phyloP scores from a whole-genome alignment of 2,797 vertebrate species.

The Tragopan temminckii region DNA sequence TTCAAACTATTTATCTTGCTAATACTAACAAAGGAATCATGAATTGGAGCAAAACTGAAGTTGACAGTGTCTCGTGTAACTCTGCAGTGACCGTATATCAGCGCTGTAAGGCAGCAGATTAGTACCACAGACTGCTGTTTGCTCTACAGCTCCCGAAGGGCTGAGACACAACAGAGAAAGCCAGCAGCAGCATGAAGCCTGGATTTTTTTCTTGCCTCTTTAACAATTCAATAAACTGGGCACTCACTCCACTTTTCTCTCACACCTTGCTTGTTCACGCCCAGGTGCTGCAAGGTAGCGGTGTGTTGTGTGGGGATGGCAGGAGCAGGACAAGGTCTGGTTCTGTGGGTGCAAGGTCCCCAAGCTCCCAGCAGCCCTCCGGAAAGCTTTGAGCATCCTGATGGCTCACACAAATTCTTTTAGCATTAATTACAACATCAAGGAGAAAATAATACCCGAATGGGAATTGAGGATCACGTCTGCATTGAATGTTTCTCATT shows the following conservation, averaged over 20 bases:
- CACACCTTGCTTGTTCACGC: not conserved
- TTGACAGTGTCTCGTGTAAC: slow-evolving; percentile 56
- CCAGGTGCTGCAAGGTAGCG: not conserved
- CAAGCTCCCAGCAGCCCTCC: slow-evolving; percentile 21
- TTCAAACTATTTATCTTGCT: slow-evolving; percentile 65
- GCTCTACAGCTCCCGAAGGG: slow-evolving; percentile 11
- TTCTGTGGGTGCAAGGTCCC: not conserved
- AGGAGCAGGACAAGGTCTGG: not conserved
- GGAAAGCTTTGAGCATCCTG: slow-evolving; percentile 50
- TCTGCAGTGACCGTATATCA: slow-evolving; percentile 27
- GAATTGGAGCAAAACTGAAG: slow-evolving; percentile 60
- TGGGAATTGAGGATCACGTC: slow-evolving; percentile 41
- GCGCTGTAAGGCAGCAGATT: slow-evolving; percentile 60
- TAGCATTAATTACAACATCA: slow-evolving; percentile 72
- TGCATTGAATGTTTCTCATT: slow-evolving; percentile 39
- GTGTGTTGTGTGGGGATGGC: not conserved
- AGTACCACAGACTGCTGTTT: slow-evolving; percentile 49
- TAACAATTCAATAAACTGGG: not conserved
- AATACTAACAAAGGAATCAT: slow-evolving; percentile 44
- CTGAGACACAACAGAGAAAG: not conserved
- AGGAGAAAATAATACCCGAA: slow-evolving; percentile 57
- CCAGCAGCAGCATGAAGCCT: not conserved
- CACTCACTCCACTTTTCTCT: not conserved
- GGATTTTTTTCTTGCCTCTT: not conserved
- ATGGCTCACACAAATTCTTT: slow-evolving; percentile 56